Evolutionary conservation across 1,140 invertebrate species (phyloP), one percentile per base, ranked within the genome.

Genomic region (Formica selysi): DNA sequence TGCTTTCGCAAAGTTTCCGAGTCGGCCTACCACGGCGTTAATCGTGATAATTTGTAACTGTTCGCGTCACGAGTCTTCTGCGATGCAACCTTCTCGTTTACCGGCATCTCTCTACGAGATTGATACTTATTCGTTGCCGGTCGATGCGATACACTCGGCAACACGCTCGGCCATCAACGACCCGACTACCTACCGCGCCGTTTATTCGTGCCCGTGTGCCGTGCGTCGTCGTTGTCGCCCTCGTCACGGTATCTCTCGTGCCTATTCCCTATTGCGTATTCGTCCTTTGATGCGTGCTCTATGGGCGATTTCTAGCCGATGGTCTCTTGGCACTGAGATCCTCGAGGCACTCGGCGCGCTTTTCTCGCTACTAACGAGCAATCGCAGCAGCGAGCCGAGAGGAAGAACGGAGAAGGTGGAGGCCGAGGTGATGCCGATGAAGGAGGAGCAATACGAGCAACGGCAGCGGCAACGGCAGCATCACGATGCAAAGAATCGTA

Each of bases 401-500:
- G 26, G 36, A 54, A n/a, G 51, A 26, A 22, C 68, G 22, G 4
- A 64, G 59, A 54, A 19, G 41, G 26, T 64, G 61, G 29, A 51
- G 48, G 4, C 41, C 41, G 41, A 64, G 54, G 29, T 44, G 80
- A 68, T 54, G 88, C 22, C 70, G 87, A 64, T 61, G 67, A 87
- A 87, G 80, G 74, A 89, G 76, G 78, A 87, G 65, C 83, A 67
- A 84, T 62, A 74, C 54, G 68, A 78, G 76, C 76, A 80, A 36
- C 79, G 57, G 48, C 78, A 59, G 74, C 62, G 51, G 11, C 61
- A 78, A 61, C 76, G 73, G 79, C 89, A 90, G 86, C 88, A 90
- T 90, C 89, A 78, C 89, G 89, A 90, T 90, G 89, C 89, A 88
- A 90, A 88, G 89, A 90, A 90, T 88, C 89, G 87, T 48, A 54